These are phyloP conservation scores for Glossosoma conforme DNA, from an alignment of 1,140 invertebrate species.

Conservation along the genomic window DNA sequence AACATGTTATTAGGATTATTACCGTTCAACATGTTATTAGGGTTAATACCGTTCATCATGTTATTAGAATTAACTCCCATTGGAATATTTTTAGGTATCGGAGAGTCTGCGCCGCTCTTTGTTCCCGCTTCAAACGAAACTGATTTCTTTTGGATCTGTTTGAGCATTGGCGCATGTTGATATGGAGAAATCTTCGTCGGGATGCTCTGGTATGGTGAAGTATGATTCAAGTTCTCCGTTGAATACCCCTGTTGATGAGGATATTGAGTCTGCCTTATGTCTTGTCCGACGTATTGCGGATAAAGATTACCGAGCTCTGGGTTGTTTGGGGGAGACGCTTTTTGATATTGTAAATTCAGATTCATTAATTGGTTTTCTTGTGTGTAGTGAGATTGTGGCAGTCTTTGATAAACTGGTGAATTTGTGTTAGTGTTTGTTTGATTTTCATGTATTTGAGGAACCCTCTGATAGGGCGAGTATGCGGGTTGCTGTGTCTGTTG, in stretches of 20 bases:
- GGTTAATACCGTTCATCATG: slow-evolving; percentile 18
- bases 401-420: slow-evolving; percentile 22
- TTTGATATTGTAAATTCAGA: slow-evolving; percentile 21
- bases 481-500: slow-evolving; percentile 33
- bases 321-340: slow-evolving; percentile 13
- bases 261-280: slow-evolving; percentile 20
- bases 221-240: slow-evolving; percentile 15
- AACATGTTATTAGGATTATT: slow-evolving; percentile 31
- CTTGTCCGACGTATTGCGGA: slow-evolving; percentile 30
- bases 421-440: slow-evolving; percentile 11
- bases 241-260: slow-evolving; percentile 22
- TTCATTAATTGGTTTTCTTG: slow-evolving; percentile 5
- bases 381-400: slow-evolving; percentile 23
- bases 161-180: slow-evolving; percentile 51
- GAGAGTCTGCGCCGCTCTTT: slow-evolving; percentile 54
- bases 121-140: slow-evolving; percentile 63
- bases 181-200: slow-evolving; percentile 39
- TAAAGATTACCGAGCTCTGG: slow-evolving; percentile 22
- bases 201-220: slow-evolving; percentile 31
- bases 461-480: slow-evolving; percentile 34
- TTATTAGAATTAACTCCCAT: slow-evolving; percentile 31
- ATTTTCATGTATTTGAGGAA: slow-evolving; percentile 31
- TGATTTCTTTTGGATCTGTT: slow-evolving; percentile 56
- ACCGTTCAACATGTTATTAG: slow-evolving; percentile 4
- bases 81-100: slow-evolving; percentile 49